phyloP scores from a whole-genome alignment of 2,797 vertebrate genomes.

The Xenentodon cancila region DNA sequence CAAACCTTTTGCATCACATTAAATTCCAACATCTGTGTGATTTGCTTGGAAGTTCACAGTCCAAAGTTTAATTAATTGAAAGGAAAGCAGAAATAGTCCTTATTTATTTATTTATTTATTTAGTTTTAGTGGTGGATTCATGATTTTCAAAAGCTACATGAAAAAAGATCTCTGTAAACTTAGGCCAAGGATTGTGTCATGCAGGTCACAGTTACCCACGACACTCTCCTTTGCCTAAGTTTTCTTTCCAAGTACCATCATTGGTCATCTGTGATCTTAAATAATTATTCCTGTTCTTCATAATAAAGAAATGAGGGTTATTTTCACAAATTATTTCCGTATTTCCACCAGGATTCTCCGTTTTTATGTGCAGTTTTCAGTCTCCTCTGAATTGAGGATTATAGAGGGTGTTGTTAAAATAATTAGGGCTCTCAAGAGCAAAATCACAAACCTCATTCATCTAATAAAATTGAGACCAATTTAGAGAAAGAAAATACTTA shows the following conservation, averaged over 20 bases:
- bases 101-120: too few relatives aligned
- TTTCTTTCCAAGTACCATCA: neutral
- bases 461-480: conserved; percentile 37
- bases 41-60: conserved; percentile 3
- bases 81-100: neutral
- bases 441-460: conserved; percentile 30
- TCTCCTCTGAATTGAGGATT: conserved; percentile 3
- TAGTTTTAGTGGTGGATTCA: neutral
- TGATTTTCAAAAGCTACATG: conserved; percentile 4
- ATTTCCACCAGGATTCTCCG: neutral
- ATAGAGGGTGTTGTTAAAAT: conserved; percentile 16
- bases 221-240: too few relatives aligned
- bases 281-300: too few relatives aligned
- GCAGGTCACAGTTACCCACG: neutral
- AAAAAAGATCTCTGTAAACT: neutral
- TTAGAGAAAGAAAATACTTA: conserved; percentile 33
- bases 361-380: neutral
- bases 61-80: conserved; percentile 16
- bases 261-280: neutral
- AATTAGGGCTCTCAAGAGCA: conserved; percentile 35
- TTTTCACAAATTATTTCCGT: neutral
- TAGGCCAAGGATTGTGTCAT: neutral
- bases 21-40: conserved; percentile 6
- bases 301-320: neutral
- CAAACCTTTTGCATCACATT: neutral